These are phyloP conservation scores for Ptiloglossa arizonensis DNA, from an alignment of 1,140 invertebrate genomes.

Conservation along the genomic window DNA sequence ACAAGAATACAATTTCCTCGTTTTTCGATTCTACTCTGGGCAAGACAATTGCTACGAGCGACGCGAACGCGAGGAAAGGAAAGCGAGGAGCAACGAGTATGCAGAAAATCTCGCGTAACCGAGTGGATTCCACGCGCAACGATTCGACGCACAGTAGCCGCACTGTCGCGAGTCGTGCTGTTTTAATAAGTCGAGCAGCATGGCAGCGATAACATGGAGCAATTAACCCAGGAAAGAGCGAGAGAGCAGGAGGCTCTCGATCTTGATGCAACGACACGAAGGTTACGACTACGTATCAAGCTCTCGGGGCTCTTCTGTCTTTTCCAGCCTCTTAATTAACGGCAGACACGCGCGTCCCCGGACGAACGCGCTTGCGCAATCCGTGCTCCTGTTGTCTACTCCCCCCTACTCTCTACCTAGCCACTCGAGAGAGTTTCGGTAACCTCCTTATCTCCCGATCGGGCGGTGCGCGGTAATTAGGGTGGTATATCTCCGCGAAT, in stretches of 20 bases:
- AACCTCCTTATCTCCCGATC: not conserved
- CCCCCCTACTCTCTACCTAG: too few relatives aligned
- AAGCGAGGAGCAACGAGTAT: too few relatives aligned
- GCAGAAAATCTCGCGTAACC: not conserved
- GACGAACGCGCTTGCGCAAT: slow-evolving; percentile 26
- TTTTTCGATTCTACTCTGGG: too few relatives aligned
- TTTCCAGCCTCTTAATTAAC: slow-evolving; percentile 50
- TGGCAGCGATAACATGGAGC: slow-evolving; percentile 59
- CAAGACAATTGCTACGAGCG: too few relatives aligned
- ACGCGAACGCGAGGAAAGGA: too few relatives aligned
- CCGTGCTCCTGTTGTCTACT: too few relatives aligned
- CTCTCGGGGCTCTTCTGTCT: slow-evolving; percentile 44
- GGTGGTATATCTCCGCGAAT: not conserved
- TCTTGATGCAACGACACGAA: slow-evolving; percentile 55
- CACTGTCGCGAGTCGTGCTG: slow-evolving; percentile 64
- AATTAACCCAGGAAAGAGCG: slow-evolving; percentile 57
- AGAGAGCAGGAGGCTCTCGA: slow-evolving; percentile 25
- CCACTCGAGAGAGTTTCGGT: slow-evolving; percentile 3
- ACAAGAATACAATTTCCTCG: too few relatives aligned
- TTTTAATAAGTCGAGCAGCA: slow-evolving; percentile 66
- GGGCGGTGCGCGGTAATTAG: slow-evolving; percentile 10
- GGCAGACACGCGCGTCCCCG: slow-evolving; percentile 30
- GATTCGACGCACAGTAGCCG: slow-evolving; percentile 47
- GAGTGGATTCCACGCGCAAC: slow-evolving; percentile 27
- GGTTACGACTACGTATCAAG: slow-evolving; percentile 65